These are phyloP conservation scores for Callinectes sapidus DNA, from an alignment of 2,888 invertebrate genomes.

Conservation along the genomic window DNA sequence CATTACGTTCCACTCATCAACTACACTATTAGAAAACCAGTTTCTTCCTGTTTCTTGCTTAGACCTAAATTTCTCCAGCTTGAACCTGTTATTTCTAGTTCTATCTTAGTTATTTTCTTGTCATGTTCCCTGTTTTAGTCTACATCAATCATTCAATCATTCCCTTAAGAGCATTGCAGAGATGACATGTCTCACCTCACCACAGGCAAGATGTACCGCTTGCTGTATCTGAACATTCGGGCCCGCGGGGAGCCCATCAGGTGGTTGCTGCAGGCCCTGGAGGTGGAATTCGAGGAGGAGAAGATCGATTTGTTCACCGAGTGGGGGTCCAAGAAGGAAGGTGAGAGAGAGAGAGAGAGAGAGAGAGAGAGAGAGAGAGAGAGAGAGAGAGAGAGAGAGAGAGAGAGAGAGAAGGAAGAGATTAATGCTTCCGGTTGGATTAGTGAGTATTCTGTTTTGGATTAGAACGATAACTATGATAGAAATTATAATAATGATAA, in stretches of 20 bases:
- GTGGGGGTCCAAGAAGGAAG: slow-evolving; percentile 48
- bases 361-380: neutral
- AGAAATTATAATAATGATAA: neutral
- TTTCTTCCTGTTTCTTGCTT: too few relatives aligned
- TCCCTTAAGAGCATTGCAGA: neutral
- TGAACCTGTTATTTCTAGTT: too few relatives aligned
- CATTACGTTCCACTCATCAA: too few relatives aligned
- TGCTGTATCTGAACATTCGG: slow-evolving; percentile 44
- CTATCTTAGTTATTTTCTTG: neutral
- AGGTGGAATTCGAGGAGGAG: slow-evolving; percentile 38
- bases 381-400: neutral
- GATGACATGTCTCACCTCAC: neutral
- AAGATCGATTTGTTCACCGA: slow-evolving; percentile 32
- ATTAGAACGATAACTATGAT: neutral
- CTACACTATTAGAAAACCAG: too few relatives aligned
- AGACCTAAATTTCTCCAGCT: too few relatives aligned
- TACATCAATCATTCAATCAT: neutral
- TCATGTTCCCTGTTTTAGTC: neutral
- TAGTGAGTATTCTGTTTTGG: too few relatives aligned
- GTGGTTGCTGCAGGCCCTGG: slow-evolving; percentile 49
- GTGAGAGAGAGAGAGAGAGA: slow-evolving; percentile 29
- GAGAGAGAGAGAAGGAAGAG: too few relatives aligned
- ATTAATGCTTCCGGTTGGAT: too few relatives aligned
- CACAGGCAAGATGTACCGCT: slow-evolving; percentile 47
- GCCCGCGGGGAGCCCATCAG: slow-evolving; percentile 53